These are phyloP conservation scores for Apis laboriosa DNA, from an alignment of 1,140 invertebrate genomes.

Conservation along the genomic window DNA sequence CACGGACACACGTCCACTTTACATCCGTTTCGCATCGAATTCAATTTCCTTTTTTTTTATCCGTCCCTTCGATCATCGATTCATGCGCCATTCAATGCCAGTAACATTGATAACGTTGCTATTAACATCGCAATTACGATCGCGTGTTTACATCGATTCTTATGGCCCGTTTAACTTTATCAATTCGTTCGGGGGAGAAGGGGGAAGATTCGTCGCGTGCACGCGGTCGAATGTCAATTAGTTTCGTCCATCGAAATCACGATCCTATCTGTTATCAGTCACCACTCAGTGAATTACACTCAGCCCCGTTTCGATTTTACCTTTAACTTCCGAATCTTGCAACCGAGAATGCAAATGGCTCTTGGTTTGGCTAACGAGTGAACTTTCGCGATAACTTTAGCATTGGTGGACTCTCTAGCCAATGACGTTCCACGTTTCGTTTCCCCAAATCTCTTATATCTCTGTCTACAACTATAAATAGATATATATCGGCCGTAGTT, in stretches of 20 bases:
- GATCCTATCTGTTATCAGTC: constrained; percentile 27
- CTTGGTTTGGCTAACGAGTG: neutral
- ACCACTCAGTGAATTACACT: constrained; percentile 23
- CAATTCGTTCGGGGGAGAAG: neutral
- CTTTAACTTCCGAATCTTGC: neutral
- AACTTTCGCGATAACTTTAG: constrained; percentile 28
- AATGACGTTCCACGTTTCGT: neutral
- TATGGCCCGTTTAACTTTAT: constrained; percentile 5
- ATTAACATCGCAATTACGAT: neutral
- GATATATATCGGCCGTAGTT: neutral
- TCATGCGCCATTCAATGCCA: too few species aligned
- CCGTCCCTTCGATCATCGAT: too few species aligned
- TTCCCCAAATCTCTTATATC: neutral
- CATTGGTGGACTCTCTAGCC: neutral
- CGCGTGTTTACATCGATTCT: neutral
- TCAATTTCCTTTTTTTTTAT: neutral
- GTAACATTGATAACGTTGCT: neutral
- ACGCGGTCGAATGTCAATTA: constrained; percentile 4
- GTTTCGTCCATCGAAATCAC: neutral
- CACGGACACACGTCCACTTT: neutral
- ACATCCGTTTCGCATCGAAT: neutral
- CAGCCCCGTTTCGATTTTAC: neutral
- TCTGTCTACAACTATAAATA: neutral
- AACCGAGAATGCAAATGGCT: constrained; percentile 23
- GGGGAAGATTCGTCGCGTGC: neutral